These are phyloP conservation scores for Sphaerodactylus townsendi DNA, from an alignment of 2,113 vertebrate genomes.

Conservation along the genomic window DNA sequence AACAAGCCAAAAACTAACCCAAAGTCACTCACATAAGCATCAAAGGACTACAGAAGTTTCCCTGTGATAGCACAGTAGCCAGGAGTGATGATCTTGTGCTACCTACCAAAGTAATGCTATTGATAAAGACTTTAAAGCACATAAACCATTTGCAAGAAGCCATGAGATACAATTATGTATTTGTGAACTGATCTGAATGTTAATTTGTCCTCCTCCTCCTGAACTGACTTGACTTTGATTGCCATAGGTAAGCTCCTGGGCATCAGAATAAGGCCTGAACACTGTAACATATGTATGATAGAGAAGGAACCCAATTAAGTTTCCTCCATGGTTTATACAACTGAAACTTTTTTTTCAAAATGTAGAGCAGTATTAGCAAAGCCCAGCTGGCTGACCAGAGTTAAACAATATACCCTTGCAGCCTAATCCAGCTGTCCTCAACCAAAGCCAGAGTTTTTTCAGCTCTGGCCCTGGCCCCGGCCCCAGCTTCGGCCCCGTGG, in stretches of 20 bases:
- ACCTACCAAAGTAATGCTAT: slow-evolving; percentile 19
- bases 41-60: neutral
- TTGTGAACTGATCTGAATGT: neutral
- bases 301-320: neutral
- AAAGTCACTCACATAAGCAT: neutral
- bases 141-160: slow-evolving; percentile 25
- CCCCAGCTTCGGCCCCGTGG: no score
- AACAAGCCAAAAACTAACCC: neutral
- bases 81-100: neutral
- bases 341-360: neutral
- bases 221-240: neutral
- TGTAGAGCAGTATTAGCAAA: neutral
- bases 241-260: neutral
- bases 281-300: neutral
- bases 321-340: neutral
- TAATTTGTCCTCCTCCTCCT: neutral
- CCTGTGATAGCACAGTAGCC: neutral
- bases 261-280: neutral
- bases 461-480: no score
- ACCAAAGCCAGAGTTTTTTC: no score
- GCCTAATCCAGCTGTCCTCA: neutral
- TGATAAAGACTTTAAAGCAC: neutral
- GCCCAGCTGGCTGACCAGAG: neutral
- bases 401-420: neutral
- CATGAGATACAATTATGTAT: slow-evolving; percentile 4